phyloP scores from a whole-genome alignment of 2,113 vertebrate species.

The Centropristis striata region DNA sequence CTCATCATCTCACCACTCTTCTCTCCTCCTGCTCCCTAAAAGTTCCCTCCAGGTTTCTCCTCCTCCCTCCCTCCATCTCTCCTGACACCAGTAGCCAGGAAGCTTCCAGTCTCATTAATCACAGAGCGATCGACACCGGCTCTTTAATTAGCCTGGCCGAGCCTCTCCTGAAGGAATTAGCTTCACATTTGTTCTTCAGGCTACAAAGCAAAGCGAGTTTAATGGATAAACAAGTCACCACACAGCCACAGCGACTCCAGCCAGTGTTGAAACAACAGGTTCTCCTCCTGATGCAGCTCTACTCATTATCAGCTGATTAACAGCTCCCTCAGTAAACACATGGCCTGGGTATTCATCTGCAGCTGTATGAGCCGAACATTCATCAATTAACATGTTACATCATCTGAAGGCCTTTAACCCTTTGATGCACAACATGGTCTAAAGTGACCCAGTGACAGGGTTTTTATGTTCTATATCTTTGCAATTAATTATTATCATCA shows the following conservation, averaged over 20 bases:
- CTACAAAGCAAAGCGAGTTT: neutral
- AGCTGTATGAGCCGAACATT: too few relatives aligned
- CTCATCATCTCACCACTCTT: neutral
- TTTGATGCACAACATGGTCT: too few relatives aligned
- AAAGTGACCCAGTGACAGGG: too few relatives aligned
- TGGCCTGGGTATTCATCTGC: too few relatives aligned
- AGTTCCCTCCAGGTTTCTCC: neutral
- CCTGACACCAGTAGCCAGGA: neutral
- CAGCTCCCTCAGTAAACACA: neutral
- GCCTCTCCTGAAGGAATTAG: constrained; percentile 43
- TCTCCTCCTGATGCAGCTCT: neutral
- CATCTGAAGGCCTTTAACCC: too few relatives aligned
- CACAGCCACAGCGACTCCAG: neutral
- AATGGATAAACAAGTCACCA: constrained; percentile 14
- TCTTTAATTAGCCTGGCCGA: constrained; percentile 46
- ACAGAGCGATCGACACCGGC: constrained; percentile 19
- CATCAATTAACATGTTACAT: too few relatives aligned
- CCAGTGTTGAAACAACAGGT: neutral
- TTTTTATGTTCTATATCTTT: too few relatives aligned
- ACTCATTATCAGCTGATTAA: neutral
- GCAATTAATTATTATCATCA: too few relatives aligned
- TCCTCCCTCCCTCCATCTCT: neutral
- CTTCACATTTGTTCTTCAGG: constrained; percentile 10
- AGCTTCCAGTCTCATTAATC: constrained; percentile 52
- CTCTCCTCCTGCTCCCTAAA: constrained; percentile 1